These are phyloP conservation scores for Eulemur coronatus DNA, from an alignment of 2,797 vertebrate genomes.

Conservation along the genomic window DNA sequence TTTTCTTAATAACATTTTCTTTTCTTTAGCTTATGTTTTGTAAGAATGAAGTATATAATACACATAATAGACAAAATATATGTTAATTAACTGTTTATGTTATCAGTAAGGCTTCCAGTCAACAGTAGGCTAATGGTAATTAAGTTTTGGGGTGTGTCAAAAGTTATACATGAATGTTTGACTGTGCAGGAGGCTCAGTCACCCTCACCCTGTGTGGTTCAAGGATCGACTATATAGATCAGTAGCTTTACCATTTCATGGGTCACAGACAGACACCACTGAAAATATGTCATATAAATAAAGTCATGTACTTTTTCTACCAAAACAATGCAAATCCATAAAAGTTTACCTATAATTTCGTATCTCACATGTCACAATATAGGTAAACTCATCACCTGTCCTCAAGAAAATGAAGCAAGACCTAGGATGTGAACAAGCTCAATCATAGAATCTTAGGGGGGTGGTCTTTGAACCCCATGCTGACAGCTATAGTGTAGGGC, in stretches of 20 bases:
- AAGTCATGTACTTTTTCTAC: background rate
- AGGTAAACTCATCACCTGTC: background rate
- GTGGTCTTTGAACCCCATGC: background rate
- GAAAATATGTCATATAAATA: background rate
- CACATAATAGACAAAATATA: background rate
- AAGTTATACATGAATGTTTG: background rate
- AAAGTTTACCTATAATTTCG: background rate
- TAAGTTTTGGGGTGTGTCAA: background rate
- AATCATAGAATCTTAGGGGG: background rate
- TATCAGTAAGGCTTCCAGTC: background rate
- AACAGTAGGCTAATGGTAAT: background rate
- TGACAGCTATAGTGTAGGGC: background rate
- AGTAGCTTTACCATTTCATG: background rate
- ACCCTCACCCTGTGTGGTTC: background rate
- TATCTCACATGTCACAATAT: background rate
- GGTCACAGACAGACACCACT: background rate
- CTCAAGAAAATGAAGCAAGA: background rate
- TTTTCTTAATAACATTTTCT: background rate
- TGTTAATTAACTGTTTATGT: background rate
- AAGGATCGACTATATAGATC: background rate
- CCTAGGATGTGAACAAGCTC: background rate
- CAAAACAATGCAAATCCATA: background rate
- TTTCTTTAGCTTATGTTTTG: background rate
- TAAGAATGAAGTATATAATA: background rate
- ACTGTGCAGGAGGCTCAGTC: background rate